Base-by-base conservation (phyloP, 2,888 invertebrate species). In the Drosophila robusta region DNA sequence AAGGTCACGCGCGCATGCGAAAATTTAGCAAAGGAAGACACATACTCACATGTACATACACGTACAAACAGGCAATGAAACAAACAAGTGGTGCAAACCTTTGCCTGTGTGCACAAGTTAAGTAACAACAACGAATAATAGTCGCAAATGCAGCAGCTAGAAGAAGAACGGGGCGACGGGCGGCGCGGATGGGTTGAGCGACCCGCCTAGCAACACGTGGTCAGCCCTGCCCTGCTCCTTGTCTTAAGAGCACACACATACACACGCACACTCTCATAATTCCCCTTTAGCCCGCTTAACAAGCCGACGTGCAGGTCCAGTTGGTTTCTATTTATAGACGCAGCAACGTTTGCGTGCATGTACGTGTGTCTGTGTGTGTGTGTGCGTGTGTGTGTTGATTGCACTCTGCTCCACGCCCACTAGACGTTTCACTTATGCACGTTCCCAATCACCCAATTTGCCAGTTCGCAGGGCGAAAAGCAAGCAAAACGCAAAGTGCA, bases 181-280 rank as follows among this genome's bases (percentile, higher is more conserved):
- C 52, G 39, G 46, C 34, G 12, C 61, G 29, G 56, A 47, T 63
- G 68, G 57, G 78, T 84, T 80, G 70, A 84, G 80, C 80, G 84
- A 80, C 80, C 81, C 84, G 81, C 80, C 78, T 78, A 80, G 84
- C 80, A 80, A 80, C 80, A 80, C 84, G 80, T 74, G 84, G 66
- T 69, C 70, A 77, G 63, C 70, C 22, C 22, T 3, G 22, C 22
- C 22, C 22, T 4, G 4, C 22, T 3, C 22, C 22, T 4, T 22
- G 22, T 3, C 2, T 4, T 4, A 22, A 22, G 22, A 22, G 22
- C 18, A 8, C 12, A 6, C 45, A 16, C n/a, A 45, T 8, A 24
- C 9, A 29, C 29, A 32, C n/a, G 9, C 51, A 4, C 11, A 7
- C 16, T 9, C n/a, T 12, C 12, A 11, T 1, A 29, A n/a, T n/a